Evolutionary conservation across 2,888 invertebrate species (phyloP).

Genomic region (Diogma glabrata): DNA sequence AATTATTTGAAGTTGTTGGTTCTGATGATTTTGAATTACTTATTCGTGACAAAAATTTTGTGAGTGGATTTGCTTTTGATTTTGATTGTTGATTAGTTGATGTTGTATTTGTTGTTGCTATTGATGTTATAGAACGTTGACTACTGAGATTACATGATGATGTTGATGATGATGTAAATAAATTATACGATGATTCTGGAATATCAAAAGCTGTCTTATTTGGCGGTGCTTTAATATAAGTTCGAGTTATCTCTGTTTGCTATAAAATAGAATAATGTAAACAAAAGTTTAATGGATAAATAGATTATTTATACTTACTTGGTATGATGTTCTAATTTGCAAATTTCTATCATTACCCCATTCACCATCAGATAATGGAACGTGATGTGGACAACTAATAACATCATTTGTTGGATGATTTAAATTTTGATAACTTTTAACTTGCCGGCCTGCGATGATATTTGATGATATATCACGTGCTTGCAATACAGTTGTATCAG

Average conservation of each 20-base stretch:
- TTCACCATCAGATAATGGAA: conserved; percentile 53
- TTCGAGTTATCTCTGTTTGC: conserved; percentile 57
- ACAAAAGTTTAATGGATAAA: conserved; percentile 4
- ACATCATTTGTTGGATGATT: conserved; percentile 17
- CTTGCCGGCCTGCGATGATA: conserved; percentile 23
- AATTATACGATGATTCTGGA: conserved; percentile 38
- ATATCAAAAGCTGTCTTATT: conserved; percentile 57
- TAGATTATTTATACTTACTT: too few species aligned
- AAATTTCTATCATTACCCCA: conserved; percentile 49
- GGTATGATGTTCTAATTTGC: conserved; percentile 51
- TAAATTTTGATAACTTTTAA: conserved; percentile 20
- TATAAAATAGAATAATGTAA: conserved; percentile 26
- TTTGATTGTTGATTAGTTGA: conserved; percentile 22
- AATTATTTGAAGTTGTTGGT: conserved; percentile 19
- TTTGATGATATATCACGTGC: conserved; percentile 31
- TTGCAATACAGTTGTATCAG: conserved; percentile 29
- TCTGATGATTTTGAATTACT: conserved; percentile 26
- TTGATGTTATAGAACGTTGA: conserved; percentile 19
- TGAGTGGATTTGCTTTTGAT: conserved; percentile 36
- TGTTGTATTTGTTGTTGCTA: conserved; percentile 18
- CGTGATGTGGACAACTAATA: conserved; percentile 46
- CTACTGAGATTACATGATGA: conserved; percentile 22
- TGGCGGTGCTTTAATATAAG: conserved; percentile 52
- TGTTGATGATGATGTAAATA: conserved; percentile 21
- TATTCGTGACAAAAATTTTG: conserved; percentile 36